phyloP scores from a whole-genome alignment of 1,140 invertebrate genomes.

The Cephus cinctus region DNA sequence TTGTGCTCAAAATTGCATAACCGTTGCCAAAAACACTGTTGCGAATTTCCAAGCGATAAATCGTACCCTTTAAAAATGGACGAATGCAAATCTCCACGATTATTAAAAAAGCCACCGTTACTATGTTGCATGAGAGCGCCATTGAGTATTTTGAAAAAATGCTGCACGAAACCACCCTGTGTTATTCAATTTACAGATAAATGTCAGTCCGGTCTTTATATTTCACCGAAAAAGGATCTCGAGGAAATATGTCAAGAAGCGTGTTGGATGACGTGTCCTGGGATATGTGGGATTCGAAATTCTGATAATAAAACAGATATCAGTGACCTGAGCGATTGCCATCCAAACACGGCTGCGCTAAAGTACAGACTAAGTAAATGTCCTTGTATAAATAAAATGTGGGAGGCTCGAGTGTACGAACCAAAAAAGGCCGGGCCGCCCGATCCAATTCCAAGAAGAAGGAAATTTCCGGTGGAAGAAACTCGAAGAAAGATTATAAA shows the following conservation, averaged over 20 bases:
- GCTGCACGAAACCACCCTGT: background rate
- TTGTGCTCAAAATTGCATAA: too few species aligned
- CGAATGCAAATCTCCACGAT: background rate
- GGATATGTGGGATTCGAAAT: background rate
- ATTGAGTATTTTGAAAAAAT: too few species aligned
- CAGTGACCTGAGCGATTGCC: constrained; percentile 15
- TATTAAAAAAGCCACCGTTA: too few species aligned
- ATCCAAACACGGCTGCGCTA: constrained; percentile 13
- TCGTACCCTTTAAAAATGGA: background rate
- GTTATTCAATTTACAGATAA: background rate
- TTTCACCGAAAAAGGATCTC: background rate
- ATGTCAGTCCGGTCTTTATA: background rate
- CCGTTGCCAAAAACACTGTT: too few species aligned
- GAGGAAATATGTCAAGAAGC: too few species aligned
- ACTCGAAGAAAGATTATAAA: background rate
- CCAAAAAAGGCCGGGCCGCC: background rate
- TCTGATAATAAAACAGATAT: background rate
- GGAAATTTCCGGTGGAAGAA: background rate
- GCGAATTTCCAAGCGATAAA: too few species aligned
- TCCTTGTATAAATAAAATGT: constrained; percentile 15
- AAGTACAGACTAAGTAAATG: constrained; percentile 30
- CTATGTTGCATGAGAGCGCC: too few species aligned
- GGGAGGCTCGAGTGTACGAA: constrained; percentile 2
- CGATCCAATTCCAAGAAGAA: constrained; percentile 3
- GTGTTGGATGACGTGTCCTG: background rate